Evolutionary conservation across 2,113 vertebrate species (phyloP).

Genomic region (Acrocephalus kingi): DNA sequence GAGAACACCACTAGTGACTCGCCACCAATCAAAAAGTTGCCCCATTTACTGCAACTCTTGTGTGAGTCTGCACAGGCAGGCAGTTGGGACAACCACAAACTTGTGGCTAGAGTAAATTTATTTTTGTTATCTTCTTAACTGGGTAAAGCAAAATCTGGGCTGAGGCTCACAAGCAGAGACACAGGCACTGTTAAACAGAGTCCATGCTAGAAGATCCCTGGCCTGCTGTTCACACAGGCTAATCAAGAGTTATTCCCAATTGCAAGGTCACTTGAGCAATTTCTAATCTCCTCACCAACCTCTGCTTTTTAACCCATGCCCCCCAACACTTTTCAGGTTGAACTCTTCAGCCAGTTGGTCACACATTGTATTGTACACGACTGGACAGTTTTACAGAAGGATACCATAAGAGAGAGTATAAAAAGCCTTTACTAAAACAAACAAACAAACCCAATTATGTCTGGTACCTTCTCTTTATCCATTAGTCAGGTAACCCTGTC

Average conservation of each 20-base stretch:
- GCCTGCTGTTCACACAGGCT: not conserved
- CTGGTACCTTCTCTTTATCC: not conserved
- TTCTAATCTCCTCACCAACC: not conserved
- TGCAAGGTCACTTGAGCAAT: not conserved
- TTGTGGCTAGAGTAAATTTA: not conserved
- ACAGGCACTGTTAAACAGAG: not conserved
- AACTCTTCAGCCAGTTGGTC: not conserved
- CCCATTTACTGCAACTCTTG: not conserved
- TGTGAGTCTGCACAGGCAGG: too few relatives aligned
- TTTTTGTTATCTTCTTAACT: not conserved
- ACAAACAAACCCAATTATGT: not conserved
- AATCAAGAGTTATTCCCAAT: not conserved
- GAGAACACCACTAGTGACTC: not conserved
- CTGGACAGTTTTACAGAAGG: not conserved
- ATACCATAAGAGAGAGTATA: not conserved
- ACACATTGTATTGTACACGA: too few relatives aligned
- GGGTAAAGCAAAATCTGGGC: not conserved
- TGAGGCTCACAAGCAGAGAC: not conserved
- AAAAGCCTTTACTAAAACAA: not conserved
- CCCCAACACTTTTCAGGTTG: rapidly evolving
- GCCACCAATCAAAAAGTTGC: not conserved
- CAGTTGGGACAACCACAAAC: not conserved
- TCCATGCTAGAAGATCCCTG: not conserved
- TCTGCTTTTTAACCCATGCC: not conserved
- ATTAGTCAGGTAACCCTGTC: not conserved